Conservation (phyloP, 2,888 invertebrate species). For the Drosophila neonasuta region DNA sequence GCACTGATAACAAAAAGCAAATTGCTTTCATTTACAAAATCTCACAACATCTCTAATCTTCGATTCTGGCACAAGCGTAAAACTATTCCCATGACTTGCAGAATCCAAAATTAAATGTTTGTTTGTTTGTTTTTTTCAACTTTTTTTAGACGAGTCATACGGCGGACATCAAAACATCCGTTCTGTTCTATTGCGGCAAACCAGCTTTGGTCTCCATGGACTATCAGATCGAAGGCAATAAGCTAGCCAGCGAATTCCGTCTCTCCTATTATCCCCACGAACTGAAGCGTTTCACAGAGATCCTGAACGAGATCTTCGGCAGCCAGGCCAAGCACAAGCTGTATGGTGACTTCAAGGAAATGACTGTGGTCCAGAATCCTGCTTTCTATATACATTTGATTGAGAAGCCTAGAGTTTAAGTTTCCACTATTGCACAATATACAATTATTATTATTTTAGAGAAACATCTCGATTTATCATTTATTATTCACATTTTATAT, state of each 20-base stretch:
- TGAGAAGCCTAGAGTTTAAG: conserved; percentile 83
- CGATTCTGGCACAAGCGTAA: conserved; percentile 11
- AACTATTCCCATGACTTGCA: conserved; percentile 52
- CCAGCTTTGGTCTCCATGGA: conserved; percentile 91
- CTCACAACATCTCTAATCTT: conserved; percentile 19
- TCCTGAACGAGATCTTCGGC: conserved; percentile 88
- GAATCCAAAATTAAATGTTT: conserved; percentile 5
- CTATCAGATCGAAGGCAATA: conserved; percentile 88
- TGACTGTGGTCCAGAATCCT: conserved; percentile 86
- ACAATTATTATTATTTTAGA: conserved; percentile 51
- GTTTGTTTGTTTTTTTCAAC: neutral
- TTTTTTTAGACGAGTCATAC: conserved; percentile 88
- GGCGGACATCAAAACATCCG: conserved; percentile 92
- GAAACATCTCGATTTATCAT: conserved; percentile 20
- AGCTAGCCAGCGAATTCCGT: conserved; percentile 88
- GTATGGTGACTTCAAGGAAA: conserved; percentile 91
- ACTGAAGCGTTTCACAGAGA: conserved; percentile 87
- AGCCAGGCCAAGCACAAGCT: conserved; percentile 86
- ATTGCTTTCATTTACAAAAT: conserved; percentile 8
- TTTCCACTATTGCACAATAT: conserved; percentile 39
- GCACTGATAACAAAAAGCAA: conserved; percentile 46
- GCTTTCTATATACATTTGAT: conserved; percentile 94
- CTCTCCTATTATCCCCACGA: conserved; percentile 94
- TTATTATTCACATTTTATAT: conserved; percentile 33
- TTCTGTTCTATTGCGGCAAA: conserved; percentile 89